Base-by-base conservation (phyloP, 2,113 vertebrate species). In the Xiphias gladius region DNA sequence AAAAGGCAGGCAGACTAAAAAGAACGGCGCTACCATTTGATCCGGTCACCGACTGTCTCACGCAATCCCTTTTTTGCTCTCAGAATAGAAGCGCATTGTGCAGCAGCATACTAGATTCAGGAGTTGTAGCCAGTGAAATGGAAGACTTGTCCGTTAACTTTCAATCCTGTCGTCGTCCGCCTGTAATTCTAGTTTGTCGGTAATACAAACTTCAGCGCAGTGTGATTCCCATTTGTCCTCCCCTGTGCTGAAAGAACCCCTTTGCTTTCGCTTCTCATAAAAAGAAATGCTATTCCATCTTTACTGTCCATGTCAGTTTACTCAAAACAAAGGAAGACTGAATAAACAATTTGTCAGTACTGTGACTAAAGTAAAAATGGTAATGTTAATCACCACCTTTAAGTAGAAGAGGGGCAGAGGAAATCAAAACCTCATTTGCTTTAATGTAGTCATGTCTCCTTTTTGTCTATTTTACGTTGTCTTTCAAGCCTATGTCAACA, bases 391-490 rank as follows among this genome's bases (percentile, higher is more conserved):
- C 7, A 48, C 37, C 1, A 24, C 28, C 39, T 61, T 19, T 16
- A 1, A 24, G 39, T 9, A 39, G 50, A 41, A 37, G 43, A 65
- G 8, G 52, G 11, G 64, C 28, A 0, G 55, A 62, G n/a, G 68
- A 69, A 79, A 83, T 79, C 76, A 46, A 80, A 76, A 61, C 17
- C 43, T 59, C 22, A 10, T 70, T 57, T 48, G 48, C 30, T 62
- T 64, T 12, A 61, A 71, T 76, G 48, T 57, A 26, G 37, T 61
- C 17, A 3, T 39, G 37, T 73, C 30, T 16, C 17, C 37, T 24
- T 35, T n/a, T n/a, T n/a, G 62, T 72, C n/a, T 63, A 10, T 59
- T 46, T 73, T 6, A 19, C 24, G 35, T 5, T 22, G 26, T 63
- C 22, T 65, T 55, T 57, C 26, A 69, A 74, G 20, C 20, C n/a